Percentiles rank a stretch among this genome's conserved stretches.
phyloP scores from a whole-genome alignment of 2,888 invertebrate species.

The Gerris lacustris region DNA sequence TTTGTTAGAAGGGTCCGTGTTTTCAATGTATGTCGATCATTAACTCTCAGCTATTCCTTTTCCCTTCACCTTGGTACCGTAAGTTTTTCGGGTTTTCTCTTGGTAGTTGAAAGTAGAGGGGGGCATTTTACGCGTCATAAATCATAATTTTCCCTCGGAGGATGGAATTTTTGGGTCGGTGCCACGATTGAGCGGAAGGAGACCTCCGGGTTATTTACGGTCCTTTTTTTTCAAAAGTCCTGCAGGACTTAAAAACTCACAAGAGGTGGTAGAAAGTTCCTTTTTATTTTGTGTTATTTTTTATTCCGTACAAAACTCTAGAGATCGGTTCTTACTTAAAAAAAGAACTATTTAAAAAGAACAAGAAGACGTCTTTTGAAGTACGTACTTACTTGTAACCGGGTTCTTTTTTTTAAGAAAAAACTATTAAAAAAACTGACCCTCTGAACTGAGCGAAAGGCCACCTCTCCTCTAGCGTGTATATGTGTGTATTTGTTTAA shows the following conservation, averaged over 20 bases:
- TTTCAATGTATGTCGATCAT: too few species aligned
- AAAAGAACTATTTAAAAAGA: neutral
- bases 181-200: neutral
- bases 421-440: neutral
- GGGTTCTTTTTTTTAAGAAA: neutral
- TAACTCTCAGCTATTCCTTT: too few species aligned
- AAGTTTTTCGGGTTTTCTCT: too few species aligned
- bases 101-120: too few species aligned
- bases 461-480: too few species aligned
- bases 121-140: neutral
- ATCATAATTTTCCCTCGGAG: neutral
- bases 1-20: too few species aligned
- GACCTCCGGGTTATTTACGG: slow-evolving; percentile 2
- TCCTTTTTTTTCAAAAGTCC: neutral
- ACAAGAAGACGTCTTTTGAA: neutral
- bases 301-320: neutral
- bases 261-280: neutral
- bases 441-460: neutral
- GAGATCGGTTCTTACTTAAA: neutral
- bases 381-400: neutral
- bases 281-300: neutral
- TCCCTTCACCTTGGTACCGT: too few species aligned
- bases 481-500: neutral
- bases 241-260: neutral
- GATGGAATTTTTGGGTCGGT: neutral